Evolutionary conservation across 2,113 vertebrate genomes (phyloP).

Genomic region (Mus pahari): DNA sequence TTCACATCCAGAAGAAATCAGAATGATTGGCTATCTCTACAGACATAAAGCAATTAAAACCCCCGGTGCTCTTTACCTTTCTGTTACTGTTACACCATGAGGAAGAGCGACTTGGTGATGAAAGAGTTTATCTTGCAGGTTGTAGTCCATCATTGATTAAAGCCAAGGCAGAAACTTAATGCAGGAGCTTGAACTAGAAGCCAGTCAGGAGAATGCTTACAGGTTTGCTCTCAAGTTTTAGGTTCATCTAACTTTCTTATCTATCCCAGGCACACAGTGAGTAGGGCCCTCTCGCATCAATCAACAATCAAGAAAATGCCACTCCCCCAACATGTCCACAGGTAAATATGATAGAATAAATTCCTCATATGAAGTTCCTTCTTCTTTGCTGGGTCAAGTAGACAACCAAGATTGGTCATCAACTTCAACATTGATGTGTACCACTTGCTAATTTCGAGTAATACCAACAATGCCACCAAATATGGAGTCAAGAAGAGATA

Average conservation of each 20-base stretch:
- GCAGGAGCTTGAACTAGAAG: neutral
- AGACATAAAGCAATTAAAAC: neutral
- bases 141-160: neutral
- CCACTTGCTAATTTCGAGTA: neutral
- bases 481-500: neutral
- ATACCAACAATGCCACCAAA: neutral
- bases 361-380: neutral
- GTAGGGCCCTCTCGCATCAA: neutral
- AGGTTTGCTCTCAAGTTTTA: neutral
- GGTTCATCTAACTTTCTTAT: neutral
- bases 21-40: too few relatives aligned
- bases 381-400: neutral
- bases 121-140: neutral
- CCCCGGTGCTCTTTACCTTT: neutral
- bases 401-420: neutral
- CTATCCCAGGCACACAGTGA: neutral
- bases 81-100: neutral
- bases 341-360: neutral
- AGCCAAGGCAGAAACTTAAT: neutral
- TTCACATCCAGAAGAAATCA: neutral
- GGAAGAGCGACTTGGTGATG: neutral
- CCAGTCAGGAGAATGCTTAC: neutral
- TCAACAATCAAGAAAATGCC: neutral
- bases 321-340: neutral
- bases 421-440: neutral